Evolutionary conservation across 2,113 vertebrate species (phyloP), one percentile per base, ranked within the genome.

Genomic region (Cheirogaleus medius): DNA sequence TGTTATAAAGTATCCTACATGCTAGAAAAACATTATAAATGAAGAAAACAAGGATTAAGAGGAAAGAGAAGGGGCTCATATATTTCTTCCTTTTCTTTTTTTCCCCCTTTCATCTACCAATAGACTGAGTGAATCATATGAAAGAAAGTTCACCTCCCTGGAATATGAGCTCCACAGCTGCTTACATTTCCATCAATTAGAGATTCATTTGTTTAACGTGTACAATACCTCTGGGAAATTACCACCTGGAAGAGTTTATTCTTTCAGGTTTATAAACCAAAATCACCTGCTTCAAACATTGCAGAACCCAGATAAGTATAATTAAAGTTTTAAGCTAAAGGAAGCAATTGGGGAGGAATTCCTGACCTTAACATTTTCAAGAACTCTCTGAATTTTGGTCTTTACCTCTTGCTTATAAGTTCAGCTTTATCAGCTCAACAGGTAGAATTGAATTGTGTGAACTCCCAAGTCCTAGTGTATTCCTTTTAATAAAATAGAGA

Each of bases 251-350:
- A 97, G 15, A 68, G 47, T 83, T 85, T 86, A 49, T 42, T 27
- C 66, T 88, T 96, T 66, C 66, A 44, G 89, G 76, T 71, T 71
- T 71, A 86, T 71, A 77, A 89, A 11, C 21, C 29, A 88, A 96
- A 89, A 10, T 2, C 14, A 66, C 49, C 12, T 85, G 60, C 71
- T 84, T 87, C 76, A 89, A 58, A 82, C 17, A 37, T 89, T 63
- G 17, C 27, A 87, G 77, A 52, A 92, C 39, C 20, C 23, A 73
- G 39, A n/a, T 25, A 90, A 20, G 77, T 64, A 68, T 76, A 88
- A 80, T 92, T 84, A 42, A 89, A 90, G 8, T 52, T 96, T 95
- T 83, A 95, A 96, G 39, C 9, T 73, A 78, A 95, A 63, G 29
- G 54, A 82, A 93, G 11, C 5, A 58, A 54, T 23, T 91, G 10